Evolutionary conservation across 2,113 vertebrate genomes (phyloP).

Genomic region (Phrynosoma blainvillii): DNA sequence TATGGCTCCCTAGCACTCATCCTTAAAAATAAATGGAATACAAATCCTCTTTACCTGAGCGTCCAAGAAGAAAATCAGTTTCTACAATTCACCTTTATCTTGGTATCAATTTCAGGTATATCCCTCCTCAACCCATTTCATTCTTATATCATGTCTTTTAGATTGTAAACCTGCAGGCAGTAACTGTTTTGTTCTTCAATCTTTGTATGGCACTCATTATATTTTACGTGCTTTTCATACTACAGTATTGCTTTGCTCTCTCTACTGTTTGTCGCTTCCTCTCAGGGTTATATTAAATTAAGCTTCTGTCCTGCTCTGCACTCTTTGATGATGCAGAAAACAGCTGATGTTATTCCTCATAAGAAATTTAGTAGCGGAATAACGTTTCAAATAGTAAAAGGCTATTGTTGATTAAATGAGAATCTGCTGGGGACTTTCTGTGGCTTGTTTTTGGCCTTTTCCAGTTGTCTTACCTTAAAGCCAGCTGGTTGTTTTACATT

Average conservation of each 20-base stretch:
- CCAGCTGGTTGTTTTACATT: neutral
- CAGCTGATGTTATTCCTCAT: neutral
- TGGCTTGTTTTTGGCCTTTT: neutral
- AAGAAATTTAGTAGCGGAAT: neutral
- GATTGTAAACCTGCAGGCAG: neutral
- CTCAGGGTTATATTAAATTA: constrained; percentile 1
- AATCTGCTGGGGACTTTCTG: neutral
- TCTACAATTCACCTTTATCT: neutral
- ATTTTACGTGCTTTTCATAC: neutral
- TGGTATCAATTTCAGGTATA: neutral
- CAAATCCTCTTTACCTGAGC: neutral
- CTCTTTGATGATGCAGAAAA: neutral
- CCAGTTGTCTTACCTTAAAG: constrained; percentile 11
- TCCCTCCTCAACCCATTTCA: neutral
- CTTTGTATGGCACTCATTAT: neutral
- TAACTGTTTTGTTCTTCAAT: neutral
- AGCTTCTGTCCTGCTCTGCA: constrained; percentile 22
- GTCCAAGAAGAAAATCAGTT: neutral
- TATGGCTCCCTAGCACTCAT: neutral
- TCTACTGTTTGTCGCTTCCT: neutral
- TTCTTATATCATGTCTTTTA: neutral
- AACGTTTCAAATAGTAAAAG: constrained; percentile 22
- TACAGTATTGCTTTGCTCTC: neutral
- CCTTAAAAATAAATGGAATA: neutral
- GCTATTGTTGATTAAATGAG: neutral